phyloP scores from a whole-genome alignment of 1,140 invertebrate genomes.

The Mya arenaria region DNA sequence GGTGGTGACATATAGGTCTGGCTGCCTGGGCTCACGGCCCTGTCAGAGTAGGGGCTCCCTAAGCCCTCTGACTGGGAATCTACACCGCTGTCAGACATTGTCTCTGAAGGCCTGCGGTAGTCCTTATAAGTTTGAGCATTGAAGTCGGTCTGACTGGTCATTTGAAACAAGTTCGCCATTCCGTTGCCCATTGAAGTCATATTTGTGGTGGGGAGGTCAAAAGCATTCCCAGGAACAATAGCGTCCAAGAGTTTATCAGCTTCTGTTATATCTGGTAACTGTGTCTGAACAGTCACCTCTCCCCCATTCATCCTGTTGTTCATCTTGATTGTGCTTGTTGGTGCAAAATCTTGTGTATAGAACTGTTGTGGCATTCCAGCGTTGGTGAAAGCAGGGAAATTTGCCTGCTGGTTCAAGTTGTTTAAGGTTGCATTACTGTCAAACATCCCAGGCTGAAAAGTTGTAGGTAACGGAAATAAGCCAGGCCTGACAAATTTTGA shows the following conservation, averaged over 20 bases:
- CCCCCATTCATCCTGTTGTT: slow-evolving; percentile 26
- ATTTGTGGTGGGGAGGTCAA: neutral
- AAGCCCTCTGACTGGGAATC: slow-evolving; percentile 8
- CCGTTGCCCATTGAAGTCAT: neutral
- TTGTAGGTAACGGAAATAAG: too few species aligned
- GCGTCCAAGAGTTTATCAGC: slow-evolving; percentile 13
- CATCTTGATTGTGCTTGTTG: too few species aligned
- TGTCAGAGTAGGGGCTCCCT: slow-evolving; percentile 42
- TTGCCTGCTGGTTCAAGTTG: too few species aligned
- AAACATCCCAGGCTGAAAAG: too few species aligned
- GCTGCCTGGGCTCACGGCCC: slow-evolving; percentile 29
- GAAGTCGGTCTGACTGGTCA: neutral
- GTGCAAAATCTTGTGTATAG: too few species aligned
- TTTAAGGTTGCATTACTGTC: too few species aligned
- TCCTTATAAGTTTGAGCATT: slow-evolving; percentile 19
- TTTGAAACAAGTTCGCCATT: neutral
- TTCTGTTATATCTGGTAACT: neutral
- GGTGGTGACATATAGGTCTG: slow-evolving; percentile 36
- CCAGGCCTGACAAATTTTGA: too few species aligned
- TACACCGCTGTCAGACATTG: slow-evolving; percentile 33
- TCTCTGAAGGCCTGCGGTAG: neutral
- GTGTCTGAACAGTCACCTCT: slow-evolving; percentile 41
- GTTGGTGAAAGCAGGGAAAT: too few species aligned
- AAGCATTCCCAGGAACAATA: neutral
- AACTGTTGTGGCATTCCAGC: too few species aligned